These are phyloP conservation scores for Caenorhabditis virilis DNA, from an alignment of 2,888 invertebrate genomes.

Conservation along the genomic window DNA sequence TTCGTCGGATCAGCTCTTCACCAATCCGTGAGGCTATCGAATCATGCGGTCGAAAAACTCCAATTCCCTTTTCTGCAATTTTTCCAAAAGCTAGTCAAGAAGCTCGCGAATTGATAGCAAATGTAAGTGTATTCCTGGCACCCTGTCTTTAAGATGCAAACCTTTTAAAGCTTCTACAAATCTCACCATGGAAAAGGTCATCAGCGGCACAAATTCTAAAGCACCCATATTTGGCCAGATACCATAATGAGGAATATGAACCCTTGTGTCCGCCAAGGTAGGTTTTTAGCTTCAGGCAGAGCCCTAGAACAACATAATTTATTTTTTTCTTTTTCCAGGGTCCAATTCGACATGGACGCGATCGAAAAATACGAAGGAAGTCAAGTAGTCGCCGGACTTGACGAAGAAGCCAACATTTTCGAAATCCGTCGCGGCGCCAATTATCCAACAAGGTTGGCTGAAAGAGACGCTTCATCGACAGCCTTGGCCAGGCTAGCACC, in stretches of 20 bases:
- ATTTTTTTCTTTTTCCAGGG: conserved; percentile 7
- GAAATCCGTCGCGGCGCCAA: conserved; percentile 44
- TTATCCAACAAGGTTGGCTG: conserved; percentile 43
- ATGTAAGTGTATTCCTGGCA: too few species aligned
- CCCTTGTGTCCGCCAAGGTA: conserved; percentile 62
- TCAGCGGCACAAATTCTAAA: conserved; percentile 70
- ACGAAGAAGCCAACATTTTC: conserved; percentile 69
- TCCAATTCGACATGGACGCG: conserved; percentile 59
- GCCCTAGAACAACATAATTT: background rate
- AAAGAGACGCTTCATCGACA: conserved; percentile 23
- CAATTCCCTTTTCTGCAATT: conserved; percentile 69
- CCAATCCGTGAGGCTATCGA: conserved; percentile 69
- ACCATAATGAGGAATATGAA: conserved; percentile 71
- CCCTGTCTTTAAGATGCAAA: background rate
- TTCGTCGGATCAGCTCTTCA: conserved; percentile 69
- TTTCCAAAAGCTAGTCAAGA: conserved; percentile 70
- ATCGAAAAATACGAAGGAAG: conserved; percentile 67
- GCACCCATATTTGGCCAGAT: conserved; percentile 70
- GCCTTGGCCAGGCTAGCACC: conserved; percentile 27
- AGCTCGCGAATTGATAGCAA: conserved; percentile 58
- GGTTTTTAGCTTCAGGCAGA: background rate
- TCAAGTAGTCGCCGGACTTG: conserved; percentile 67
- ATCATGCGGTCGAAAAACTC: conserved; percentile 54
- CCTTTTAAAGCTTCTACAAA: conserved; percentile 63
- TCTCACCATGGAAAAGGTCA: conserved; percentile 70